A percentile compares a stretch with the other conserved stretches of the same genome.
These are phyloP conservation scores for Euwallacea fornicatus DNA, from an alignment of 1,140 invertebrate species.

Conservation along the genomic window DNA sequence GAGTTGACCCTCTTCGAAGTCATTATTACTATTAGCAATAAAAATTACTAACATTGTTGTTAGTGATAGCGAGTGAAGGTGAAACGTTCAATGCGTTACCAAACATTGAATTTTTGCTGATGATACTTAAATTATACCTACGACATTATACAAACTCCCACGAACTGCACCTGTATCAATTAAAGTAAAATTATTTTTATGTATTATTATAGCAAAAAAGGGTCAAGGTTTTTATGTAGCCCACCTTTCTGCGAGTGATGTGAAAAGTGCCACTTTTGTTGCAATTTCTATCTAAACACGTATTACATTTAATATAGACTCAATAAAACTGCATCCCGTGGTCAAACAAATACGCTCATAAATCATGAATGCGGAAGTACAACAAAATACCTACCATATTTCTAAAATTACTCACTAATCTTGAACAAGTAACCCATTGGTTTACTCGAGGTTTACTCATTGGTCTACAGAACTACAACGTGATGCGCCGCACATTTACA, in stretches of 20 bases:
- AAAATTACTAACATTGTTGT: no score
- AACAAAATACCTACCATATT: background rate
- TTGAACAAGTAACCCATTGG: background rate
- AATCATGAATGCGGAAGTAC: background rate
- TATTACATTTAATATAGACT: background rate
- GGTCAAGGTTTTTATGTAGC: background rate
- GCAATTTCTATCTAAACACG: no score
- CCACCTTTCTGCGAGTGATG: background rate
- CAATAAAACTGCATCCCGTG: background rate
- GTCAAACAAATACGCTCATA: background rate
- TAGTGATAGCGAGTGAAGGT: no score
- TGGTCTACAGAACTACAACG: slow-evolving; percentile 3
- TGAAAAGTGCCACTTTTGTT: background rate
- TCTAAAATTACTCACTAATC: slow-evolving; percentile 12
- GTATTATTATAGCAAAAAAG: slow-evolving; percentile 1
- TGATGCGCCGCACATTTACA: slow-evolving; percentile 14
- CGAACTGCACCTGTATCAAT: slow-evolving; percentile 7
- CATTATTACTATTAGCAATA: no score
- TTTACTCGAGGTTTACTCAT: background rate
- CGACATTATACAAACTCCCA: background rate
- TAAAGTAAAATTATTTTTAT: no score
- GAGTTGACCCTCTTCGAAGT: no score
- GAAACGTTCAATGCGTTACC: no score
- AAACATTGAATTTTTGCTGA: no score
- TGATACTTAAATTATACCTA: no score